Evolutionary conservation across 2,113 vertebrate species (phyloP), one percentile per base, ranked within the genome.

Genomic region (Rana temporaria): DNA sequence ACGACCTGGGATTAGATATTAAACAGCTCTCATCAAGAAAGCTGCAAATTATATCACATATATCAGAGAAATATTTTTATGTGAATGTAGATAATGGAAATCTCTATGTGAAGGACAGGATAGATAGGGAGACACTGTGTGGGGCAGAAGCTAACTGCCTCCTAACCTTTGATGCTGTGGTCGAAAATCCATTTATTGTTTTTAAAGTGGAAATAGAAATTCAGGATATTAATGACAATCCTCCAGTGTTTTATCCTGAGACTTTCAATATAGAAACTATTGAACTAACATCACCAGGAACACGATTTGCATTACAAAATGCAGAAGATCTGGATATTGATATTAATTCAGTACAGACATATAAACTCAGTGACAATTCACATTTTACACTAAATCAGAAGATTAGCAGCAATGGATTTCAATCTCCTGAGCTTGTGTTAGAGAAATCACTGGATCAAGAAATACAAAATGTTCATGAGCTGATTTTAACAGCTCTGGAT

Each of bases 241-340:
- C 72, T n/a, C 79, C 78, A 38, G 52, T 42, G 9, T 66, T 64
- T 78, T 19, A 34, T 78, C 34, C 30, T 56, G 38, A 24, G 20
- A 32, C 14, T 59, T 2, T 93, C 4, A 91, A 89, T 38, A 90
- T 92, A 78, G 86, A 92, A 89, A 92, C 93, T 55, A 92, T 86
- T 82, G 92, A 95, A 88, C 85, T 82, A 15, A 90, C 88, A 2
- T 42, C 84, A 22, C 60, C 84, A 1, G 90, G 92, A 8, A 87
- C 90, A 14, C 86, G 86, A 0, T 91, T 93, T 74, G 67, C 86
- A 63, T 85, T 93, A 60, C 89, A 87, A 20, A 87, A 79, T 72
- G 91, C 89, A 6, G 78, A 89, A 82, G 91, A 92, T 71, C 78
- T 68, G 19, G 91, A 92, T 81, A 84, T 91, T 55, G 91, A 88